phyloP scores from a whole-genome alignment of 2,113 vertebrate genomes.

The Isichthys henryi region DNA sequence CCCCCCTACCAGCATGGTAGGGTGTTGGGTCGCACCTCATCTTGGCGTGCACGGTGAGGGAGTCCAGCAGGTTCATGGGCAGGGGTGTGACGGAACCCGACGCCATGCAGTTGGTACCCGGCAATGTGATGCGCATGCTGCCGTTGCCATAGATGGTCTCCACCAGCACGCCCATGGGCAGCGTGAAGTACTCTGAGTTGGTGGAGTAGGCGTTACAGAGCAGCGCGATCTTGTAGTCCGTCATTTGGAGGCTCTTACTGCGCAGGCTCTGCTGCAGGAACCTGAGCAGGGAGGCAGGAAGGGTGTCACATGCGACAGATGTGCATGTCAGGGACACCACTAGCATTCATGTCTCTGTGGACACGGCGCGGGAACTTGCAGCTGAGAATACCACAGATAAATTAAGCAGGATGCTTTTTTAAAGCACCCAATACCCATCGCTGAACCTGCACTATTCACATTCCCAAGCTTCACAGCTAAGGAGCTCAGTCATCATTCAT shows the following conservation, averaged over 20 bases:
- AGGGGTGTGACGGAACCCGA: slow-evolving; percentile 86
- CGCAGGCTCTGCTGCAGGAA: slow-evolving; percentile 94
- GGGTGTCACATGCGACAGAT: neutral
- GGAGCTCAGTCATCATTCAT: neutral
- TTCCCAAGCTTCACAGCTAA: neutral
- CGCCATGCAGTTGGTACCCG: slow-evolving; percentile 87
- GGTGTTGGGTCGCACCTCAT: slow-evolving; percentile 78
- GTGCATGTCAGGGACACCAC: neutral
- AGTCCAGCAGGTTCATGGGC: slow-evolving; percentile 97
- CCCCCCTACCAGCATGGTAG: neutral
- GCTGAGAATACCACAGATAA: neutral
- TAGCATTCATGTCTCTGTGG: neutral
- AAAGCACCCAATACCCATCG: neutral
- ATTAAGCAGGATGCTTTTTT: neutral
- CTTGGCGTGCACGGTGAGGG: slow-evolving; percentile 94
- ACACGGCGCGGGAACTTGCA: neutral
- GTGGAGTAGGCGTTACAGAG: slow-evolving; percentile 97
- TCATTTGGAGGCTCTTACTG: slow-evolving; percentile 93
- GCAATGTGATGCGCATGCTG: slow-evolving; percentile 79
- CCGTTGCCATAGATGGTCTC: slow-evolving; percentile 97
- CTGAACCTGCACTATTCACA: neutral
- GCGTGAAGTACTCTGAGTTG: slow-evolving; percentile 93
- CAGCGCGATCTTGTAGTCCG: slow-evolving; percentile 96
- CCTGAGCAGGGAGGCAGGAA: slow-evolving; percentile 47
- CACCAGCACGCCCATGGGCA: slow-evolving; percentile 95